Evolutionary conservation across 2,888 invertebrate species (phyloP).

Genomic region (Cantharis flavilabris): DNA sequence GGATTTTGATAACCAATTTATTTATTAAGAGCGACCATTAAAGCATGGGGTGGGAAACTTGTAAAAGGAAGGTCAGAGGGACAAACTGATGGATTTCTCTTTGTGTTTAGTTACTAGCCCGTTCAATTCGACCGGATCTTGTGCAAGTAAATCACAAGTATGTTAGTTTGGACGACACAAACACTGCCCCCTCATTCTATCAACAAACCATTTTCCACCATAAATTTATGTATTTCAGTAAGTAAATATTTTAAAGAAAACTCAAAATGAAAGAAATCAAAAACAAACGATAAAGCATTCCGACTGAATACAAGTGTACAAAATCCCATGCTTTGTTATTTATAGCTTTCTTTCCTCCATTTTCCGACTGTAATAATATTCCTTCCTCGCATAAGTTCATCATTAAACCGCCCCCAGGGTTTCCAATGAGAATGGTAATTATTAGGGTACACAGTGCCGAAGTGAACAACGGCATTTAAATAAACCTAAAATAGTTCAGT

Average conservation of each 20-base stretch:
- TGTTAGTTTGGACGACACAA: conserved; percentile 37
- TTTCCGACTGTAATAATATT: conserved; percentile 54
- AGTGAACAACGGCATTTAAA: conserved; percentile 23
- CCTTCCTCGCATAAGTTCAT: conserved; percentile 50
- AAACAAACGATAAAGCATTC: conserved; percentile 18
- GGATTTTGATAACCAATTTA: conserved; percentile 26
- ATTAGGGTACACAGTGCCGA: conserved; percentile 29
- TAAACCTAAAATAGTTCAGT: conserved; percentile 15
- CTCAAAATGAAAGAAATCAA: conserved; percentile 10
- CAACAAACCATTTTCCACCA: conserved; percentile 10
- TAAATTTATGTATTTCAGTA: background rate
- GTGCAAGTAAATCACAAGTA: conserved; percentile 46
- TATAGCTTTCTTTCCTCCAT: conserved; percentile 52
- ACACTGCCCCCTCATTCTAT: conserved; percentile 37
- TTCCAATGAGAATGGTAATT: conserved; percentile 38
- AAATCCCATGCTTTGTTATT: conserved; percentile 46
- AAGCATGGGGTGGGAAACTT: conserved; percentile 25
- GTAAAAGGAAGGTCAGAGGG: conserved; percentile 47
- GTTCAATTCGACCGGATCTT: conserved; percentile 49
- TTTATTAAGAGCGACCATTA: conserved; percentile 14
- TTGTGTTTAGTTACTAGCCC: conserved; percentile 52
- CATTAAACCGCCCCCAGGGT: conserved; percentile 49
- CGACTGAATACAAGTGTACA: conserved; percentile 35
- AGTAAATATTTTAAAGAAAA: background rate
- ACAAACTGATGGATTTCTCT: conserved; percentile 49